Base-by-base conservation (phyloP, 2,113 vertebrate species). In the Periophthalmus modestus region DNA sequence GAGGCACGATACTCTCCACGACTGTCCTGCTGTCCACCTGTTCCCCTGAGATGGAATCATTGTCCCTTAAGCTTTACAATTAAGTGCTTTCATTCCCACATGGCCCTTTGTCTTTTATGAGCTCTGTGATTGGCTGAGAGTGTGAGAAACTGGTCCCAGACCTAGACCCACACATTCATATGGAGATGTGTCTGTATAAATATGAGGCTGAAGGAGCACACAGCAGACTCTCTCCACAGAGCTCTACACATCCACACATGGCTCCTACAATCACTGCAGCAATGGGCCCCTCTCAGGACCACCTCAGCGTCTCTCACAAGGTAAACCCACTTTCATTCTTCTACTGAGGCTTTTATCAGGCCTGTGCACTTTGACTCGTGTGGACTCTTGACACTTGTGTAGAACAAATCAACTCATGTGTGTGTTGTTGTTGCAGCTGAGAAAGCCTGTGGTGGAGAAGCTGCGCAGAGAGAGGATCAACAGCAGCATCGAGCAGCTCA, bases 181-280 rank as follows among this genome's bases (percentile, higher is more conserved):
- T 89, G 87, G 81, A 89, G 85, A 92, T 91, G 72, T 71, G 74
- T 47, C 69, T 83, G 52, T 89, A 90, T 84, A 90, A 79, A 65
- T 62, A 62, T 36, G 62, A 65, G 34, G 1, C 14, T 72, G 82
- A 78, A 55, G 87, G 86, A 89, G 81, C 48, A 72, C 89, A 74
- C 69, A 90, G 79, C 82, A 86, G 87, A 78, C 74, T 88, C 84
- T 89, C 70, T 5, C 24, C 57, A 15, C 23, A 28, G 39, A 59
- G 57, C 21, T 28, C 57, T 28, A 39, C 34, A 65, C 34, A 18
- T 65, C 62, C 62, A 65, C 34, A 63, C 13, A 65, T 34, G 59
- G 5, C 39, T 62, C 59, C 59, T 62, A 62, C 59, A 62, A 43
- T 65, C 34, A 65, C 34, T 21, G 62, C 62, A 65, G 62, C 62